These are phyloP conservation scores for Ctena decussata DNA, from an alignment of 2,888 invertebrate species.

Conservation along the genomic window DNA sequence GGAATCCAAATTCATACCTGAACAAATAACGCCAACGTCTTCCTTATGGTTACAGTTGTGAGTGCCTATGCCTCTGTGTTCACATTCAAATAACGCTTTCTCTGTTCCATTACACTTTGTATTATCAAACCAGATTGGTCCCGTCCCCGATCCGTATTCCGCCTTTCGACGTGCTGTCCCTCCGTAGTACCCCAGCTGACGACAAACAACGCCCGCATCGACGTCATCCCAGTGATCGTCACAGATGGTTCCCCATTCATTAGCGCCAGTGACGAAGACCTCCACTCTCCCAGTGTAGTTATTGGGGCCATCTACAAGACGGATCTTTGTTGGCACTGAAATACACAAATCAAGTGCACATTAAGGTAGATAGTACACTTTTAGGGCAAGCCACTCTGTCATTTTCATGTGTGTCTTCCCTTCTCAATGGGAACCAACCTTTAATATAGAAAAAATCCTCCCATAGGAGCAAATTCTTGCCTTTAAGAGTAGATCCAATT, in stretches of 20 bases:
- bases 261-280: slow-evolving; percentile 86
- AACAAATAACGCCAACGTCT: slow-evolving; percentile 77
- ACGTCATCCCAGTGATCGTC: slow-evolving; percentile 76
- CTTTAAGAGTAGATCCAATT: too few species aligned
- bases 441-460: too few species aligned
- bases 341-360: too few species aligned
- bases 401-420: too few species aligned
- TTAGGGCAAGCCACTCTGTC: too few species aligned
- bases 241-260: slow-evolving; percentile 78
- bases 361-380: too few species aligned
- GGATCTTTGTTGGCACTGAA: slow-evolving; percentile 88
- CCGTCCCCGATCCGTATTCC: slow-evolving; percentile 68
- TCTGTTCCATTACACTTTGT: slow-evolving; percentile 75
- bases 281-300: slow-evolving; percentile 91
- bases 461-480: too few species aligned
- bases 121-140: slow-evolving; percentile 81
- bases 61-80: slow-evolving; percentile 70
- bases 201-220: slow-evolving; percentile 73
- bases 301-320: slow-evolving; percentile 89
- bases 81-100: slow-evolving; percentile 68
- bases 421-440: too few species aligned
- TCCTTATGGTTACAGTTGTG: slow-evolving; percentile 79
- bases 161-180: slow-evolving; percentile 68
- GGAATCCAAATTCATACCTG: too few species aligned
- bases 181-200: slow-evolving; percentile 70